These are phyloP conservation scores for Cololabis saira DNA, from an alignment of 2,113 vertebrate species.

Conservation along the genomic window DNA sequence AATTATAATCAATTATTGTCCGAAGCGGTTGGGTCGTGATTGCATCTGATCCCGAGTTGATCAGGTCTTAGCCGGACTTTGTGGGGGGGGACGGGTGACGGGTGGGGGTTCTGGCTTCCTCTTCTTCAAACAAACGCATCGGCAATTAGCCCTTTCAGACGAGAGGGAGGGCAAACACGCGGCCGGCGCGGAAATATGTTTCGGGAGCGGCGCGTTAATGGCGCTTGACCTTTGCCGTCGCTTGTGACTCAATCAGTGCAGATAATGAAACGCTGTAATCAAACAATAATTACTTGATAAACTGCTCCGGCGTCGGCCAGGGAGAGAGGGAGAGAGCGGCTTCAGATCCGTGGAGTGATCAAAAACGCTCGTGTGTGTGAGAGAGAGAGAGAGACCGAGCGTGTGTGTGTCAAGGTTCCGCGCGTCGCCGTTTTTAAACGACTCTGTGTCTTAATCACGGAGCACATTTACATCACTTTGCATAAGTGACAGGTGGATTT, in stretches of 20 bases:
- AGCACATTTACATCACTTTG: slow-evolving; percentile 83
- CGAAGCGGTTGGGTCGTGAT: slow-evolving; percentile 49
- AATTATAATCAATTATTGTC: no score
- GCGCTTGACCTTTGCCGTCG: slow-evolving; percentile 83
- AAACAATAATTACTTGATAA: slow-evolving; percentile 89
- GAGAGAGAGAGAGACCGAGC: slow-evolving; percentile 4
- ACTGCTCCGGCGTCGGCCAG: slow-evolving; percentile 77
- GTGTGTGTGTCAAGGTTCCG: slow-evolving; percentile 69
- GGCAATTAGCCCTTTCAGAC: slow-evolving; percentile 84
- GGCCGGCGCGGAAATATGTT: slow-evolving; percentile 77
- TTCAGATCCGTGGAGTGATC: slow-evolving; percentile 7
- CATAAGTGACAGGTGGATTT: slow-evolving; percentile 84
- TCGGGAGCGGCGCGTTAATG: slow-evolving; percentile 78
- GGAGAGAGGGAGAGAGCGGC: slow-evolving; percentile 48
- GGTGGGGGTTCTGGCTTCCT: slow-evolving; percentile 53
- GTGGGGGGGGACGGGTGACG: no score
- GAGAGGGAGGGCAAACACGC: slow-evolving; percentile 78
- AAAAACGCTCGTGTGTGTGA: slow-evolving; percentile 25
- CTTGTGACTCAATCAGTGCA: slow-evolving; percentile 85
- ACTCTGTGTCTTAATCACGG: slow-evolving; percentile 82
- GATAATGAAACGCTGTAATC: slow-evolving; percentile 88
- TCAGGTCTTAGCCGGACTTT: slow-evolving; percentile 56
- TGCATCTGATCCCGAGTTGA: slow-evolving; percentile 46
- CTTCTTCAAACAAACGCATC: slow-evolving; percentile 85
- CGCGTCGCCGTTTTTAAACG: slow-evolving; percentile 77